Evolutionary conservation across 2,797 vertebrate species (phyloP).

Genomic region (Myripristis jacobus): DNA sequence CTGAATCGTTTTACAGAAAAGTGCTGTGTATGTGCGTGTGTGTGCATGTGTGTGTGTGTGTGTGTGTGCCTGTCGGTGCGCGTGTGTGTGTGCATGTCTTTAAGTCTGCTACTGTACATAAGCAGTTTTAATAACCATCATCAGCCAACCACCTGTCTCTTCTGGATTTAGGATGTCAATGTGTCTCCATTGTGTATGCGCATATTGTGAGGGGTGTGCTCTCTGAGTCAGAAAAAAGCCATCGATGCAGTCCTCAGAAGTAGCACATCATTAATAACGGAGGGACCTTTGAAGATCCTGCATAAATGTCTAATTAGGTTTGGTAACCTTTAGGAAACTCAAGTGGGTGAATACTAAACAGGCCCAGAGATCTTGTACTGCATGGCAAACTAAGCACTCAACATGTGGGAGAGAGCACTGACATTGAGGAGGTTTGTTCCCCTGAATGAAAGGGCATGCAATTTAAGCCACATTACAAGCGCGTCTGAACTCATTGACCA

Average conservation of each 20-base stretch:
- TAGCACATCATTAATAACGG: slow-evolving; percentile 86
- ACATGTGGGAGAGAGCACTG: slow-evolving; percentile 77
- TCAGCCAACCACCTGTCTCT: slow-evolving; percentile 34
- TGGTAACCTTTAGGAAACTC: slow-evolving; percentile 86
- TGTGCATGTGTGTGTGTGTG: slow-evolving; percentile 4
- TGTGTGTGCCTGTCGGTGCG: neutral
- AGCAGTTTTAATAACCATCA: slow-evolving; percentile 46
- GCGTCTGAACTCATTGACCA: slow-evolving; percentile 72
- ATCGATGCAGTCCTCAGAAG: slow-evolving; percentile 81
- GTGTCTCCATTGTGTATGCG: slow-evolving; percentile 73
- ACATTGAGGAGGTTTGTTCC: slow-evolving; percentile 79
- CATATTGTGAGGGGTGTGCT: slow-evolving; percentile 76
- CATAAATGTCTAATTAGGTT: slow-evolving; percentile 88
- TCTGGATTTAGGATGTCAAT: slow-evolving; percentile 47
- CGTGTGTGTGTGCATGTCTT: slow-evolving; percentile 1
- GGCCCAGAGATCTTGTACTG: slow-evolving; percentile 76
- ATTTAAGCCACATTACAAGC: slow-evolving; percentile 77
- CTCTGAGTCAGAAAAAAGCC: slow-evolving; percentile 73
- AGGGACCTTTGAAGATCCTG: slow-evolving; percentile 86
- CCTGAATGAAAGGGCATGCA: slow-evolving; percentile 75
- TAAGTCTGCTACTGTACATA: neutral
- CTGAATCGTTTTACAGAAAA: neutral
- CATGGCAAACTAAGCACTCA: slow-evolving; percentile 82
- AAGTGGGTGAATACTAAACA: slow-evolving; percentile 84
- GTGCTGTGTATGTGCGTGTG: neutral